These are phyloP conservation scores for Dicycla oo DNA, from an alignment of 2,888 invertebrate genomes.

Conservation along the genomic window DNA sequence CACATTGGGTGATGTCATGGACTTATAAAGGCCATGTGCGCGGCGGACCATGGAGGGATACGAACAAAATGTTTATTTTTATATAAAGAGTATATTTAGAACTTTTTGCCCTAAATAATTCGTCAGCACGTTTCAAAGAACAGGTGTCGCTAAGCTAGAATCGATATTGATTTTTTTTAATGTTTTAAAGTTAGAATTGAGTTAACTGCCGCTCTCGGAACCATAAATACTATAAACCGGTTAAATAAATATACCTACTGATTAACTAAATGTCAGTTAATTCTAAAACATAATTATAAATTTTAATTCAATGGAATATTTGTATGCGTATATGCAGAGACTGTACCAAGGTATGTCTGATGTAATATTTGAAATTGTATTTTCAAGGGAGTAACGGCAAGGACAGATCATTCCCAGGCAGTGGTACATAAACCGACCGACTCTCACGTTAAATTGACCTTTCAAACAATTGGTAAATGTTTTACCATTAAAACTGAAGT, in stretches of 20 bases:
- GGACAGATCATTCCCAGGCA: constrained; percentile 52
- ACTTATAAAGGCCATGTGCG: constrained; percentile 74
- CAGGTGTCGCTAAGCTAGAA: background rate
- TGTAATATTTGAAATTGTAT: constrained; percentile 47
- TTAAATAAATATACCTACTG: constrained; percentile 22
- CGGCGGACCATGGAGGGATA: constrained; percentile 74
- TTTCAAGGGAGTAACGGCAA: constrained; percentile 48
- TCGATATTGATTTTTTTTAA: constrained; percentile 4
- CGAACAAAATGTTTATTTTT: constrained; percentile 68
- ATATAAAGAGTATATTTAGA: constrained; percentile 40
- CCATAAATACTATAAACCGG: constrained; percentile 13
- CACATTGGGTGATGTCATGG: constrained; percentile 79
- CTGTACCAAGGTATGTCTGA: constrained; percentile 21
- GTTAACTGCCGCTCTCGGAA: background rate
- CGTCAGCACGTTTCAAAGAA: constrained; percentile 16
- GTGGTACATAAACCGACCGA: constrained; percentile 39
- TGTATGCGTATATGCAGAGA: constrained; percentile 19
- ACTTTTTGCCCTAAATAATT: constrained; percentile 44
- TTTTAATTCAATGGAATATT: constrained; percentile 27
- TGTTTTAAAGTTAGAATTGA: background rate
- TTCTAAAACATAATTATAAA: constrained; percentile 27
- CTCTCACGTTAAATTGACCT: constrained; percentile 63
- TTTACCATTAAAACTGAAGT: constrained; percentile 59
- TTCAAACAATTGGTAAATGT: constrained; percentile 63
- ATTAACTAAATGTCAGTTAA: constrained; percentile 25